Percentiles rank a stretch among this genome's conserved stretches.
phyloP scores from a whole-genome alignment of 2,797 vertebrate species.

The Protonibea diacanthus region DNA sequence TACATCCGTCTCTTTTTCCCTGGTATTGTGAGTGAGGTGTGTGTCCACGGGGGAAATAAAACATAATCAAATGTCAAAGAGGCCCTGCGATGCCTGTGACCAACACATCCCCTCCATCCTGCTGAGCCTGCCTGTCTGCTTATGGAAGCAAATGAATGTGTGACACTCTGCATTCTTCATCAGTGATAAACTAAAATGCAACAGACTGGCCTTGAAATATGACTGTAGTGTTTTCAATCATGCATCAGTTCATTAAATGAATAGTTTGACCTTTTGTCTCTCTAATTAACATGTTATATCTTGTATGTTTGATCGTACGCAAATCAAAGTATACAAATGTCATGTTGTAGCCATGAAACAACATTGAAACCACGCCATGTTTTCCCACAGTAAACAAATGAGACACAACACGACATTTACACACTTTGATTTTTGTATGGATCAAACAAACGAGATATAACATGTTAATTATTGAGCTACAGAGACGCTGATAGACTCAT shows the following conservation, averaged over 20 bases:
- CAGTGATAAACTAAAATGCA: conserved; percentile 15
- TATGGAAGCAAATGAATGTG: conserved; percentile 6
- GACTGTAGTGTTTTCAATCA: background rate
- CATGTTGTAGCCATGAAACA: too few species aligned
- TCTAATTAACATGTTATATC: conserved; percentile 1
- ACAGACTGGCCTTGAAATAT: background rate
- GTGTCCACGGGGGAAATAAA: conserved; percentile 48
- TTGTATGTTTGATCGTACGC: too few species aligned
- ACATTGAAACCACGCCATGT: too few species aligned
- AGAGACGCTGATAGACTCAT: background rate
- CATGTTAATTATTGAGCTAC: background rate
- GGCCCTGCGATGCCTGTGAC: conserved; percentile 30
- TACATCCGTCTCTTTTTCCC: background rate
- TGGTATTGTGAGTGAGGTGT: background rate
- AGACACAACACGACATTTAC: background rate
- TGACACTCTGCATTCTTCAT: conserved; percentile 12
- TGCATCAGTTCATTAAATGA: background rate
- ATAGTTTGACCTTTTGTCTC: background rate
- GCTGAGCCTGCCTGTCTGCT: conserved; percentile 29
- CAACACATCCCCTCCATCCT: conserved; percentile 28
- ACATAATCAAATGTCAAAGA: conserved; percentile 59
- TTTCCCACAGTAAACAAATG: too few species aligned
- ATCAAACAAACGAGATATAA: conserved; percentile 1
- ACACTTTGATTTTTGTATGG: background rate
- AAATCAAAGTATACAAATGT: too few species aligned